A percentile compares a stretch with the other conserved stretches of the same genome.
phyloP scores from a whole-genome alignment of 2,888 invertebrate species.

The Epinotia ramella region DNA sequence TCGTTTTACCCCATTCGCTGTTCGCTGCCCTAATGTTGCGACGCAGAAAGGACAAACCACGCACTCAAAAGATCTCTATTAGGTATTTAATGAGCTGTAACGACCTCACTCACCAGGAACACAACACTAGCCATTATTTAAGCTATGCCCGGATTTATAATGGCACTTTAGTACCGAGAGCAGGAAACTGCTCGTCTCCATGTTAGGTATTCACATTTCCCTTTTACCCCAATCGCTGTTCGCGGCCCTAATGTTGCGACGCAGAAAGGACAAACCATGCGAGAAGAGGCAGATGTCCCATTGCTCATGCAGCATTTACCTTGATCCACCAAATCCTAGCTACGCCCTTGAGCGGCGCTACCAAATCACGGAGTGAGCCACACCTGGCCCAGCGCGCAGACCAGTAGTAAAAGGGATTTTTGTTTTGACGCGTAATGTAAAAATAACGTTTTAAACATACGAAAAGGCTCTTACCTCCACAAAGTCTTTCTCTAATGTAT shows the following conservation, averaged over 20 bases:
- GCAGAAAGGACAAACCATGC: slow-evolving; percentile 12
- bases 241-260: slow-evolving; percentile 25
- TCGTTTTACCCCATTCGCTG: slow-evolving; percentile 37
- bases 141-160: slow-evolving; percentile 28
- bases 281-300: too few species aligned
- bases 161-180: slow-evolving; percentile 21
- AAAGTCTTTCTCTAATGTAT: slow-evolving; percentile 22
- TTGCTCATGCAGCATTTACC: too few species aligned
- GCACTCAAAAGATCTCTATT: too few species aligned
- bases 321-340: too few species aligned
- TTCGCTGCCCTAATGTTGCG: slow-evolving; percentile 27
- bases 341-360: too few species aligned
- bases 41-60: slow-evolving; percentile 8
- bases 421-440: too few species aligned
- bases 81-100: too few species aligned
- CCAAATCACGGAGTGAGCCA: too few species aligned
- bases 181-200: slow-evolving; percentile 32
- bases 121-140: slow-evolving; percentile 25
- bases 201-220: slow-evolving; percentile 33
- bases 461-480: slow-evolving; percentile 11
- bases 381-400: too few species aligned
- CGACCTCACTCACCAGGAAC: too few species aligned
- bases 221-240: slow-evolving; percentile 33
- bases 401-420: too few species aligned
- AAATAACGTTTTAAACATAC: not conserved